These are phyloP conservation scores for Holcopasites calliopsidis DNA, from an alignment of 1,140 invertebrate species.

Conservation along the genomic window DNA sequence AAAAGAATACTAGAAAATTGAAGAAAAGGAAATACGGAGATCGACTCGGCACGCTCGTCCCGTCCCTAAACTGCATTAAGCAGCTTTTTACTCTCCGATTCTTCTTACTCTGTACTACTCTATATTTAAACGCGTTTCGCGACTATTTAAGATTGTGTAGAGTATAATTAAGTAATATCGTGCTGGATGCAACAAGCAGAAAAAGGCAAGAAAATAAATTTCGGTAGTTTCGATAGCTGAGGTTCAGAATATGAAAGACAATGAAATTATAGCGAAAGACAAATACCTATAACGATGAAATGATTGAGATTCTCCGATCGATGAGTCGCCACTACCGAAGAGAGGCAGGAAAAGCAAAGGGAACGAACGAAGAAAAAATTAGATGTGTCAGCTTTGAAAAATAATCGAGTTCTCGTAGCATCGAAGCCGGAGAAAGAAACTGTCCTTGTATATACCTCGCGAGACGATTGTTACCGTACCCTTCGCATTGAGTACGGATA, in stretches of 20 bases:
- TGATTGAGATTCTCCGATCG: background rate
- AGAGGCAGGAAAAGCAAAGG: background rate
- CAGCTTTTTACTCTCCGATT: conserved; percentile 36
- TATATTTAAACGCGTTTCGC: conserved; percentile 38
- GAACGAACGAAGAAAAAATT: background rate
- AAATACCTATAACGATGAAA: background rate
- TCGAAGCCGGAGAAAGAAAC: background rate
- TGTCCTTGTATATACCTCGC: conserved; percentile 38
- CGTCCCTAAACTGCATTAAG: conserved; percentile 31
- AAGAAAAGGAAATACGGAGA: background rate
- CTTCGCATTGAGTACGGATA: conserved; percentile 18
- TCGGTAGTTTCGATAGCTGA: background rate
- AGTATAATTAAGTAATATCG: conserved; percentile 2
- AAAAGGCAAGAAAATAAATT: background rate
- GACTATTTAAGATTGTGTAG: conserved; percentile 42
- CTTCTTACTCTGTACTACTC: conserved; percentile 43
- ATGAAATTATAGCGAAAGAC: background rate
- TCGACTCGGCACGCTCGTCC: conserved; percentile 28
- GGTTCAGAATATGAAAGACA: no score
- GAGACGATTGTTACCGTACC: conserved; percentile 7
- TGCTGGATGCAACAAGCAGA: background rate
- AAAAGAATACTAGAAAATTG: background rate
- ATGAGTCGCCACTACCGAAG: background rate
- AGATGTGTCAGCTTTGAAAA: background rate
- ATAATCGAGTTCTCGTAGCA: background rate